Evolutionary conservation across 1,140 invertebrate species (phyloP), one percentile per base, ranked within the genome.

Genomic region (Trichonephila clavipes): DNA sequence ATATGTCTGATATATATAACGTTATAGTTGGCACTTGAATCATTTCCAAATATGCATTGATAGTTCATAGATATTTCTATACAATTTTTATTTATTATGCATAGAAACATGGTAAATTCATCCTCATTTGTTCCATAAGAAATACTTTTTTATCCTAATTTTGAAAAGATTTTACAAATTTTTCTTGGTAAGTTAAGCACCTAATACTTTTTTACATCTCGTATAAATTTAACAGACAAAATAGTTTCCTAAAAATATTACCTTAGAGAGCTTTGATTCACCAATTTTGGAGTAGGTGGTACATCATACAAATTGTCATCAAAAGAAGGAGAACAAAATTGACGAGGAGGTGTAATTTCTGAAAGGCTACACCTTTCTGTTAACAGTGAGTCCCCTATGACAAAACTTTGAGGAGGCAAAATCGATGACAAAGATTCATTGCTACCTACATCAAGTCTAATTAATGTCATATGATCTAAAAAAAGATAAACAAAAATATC

Each of bases 221-320:
- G 0, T 7, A 51, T 62, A 64, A 64, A 64, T 64, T 6, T 16
- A 21, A 21, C 14, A 19, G 18, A 64, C 62, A 64, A 62, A 69
- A 24, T 8, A 69, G n/a, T 12, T n/a, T 24, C n/a, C n/a, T 24
- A n/a, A 24, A 69, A 59, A 85, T 21, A 61, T 61, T 90, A 94
- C 93, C 88, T 85, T 59, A 51, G 77, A n/a, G 88, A 83, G 59
- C 59, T 51, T 40, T 66, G 59, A 44, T 83, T 85, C 2, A 90
- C 64, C 16, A 85, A 40, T 85, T 94, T 94, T 19, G 87, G 93
- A n/a, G 87, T 81, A 62, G 93, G 93, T 69, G 93, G 93, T 62
- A 94, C 86, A 85, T 94, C 93, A 94, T 94, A 94, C 7, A 94
- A 90, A n/a, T 77, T 85, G 2, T 94, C 93, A 94, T 94, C 93